phyloP scores from a whole-genome alignment of 2,113 vertebrate species.

The Gasterosteus nipponicus region DNA sequence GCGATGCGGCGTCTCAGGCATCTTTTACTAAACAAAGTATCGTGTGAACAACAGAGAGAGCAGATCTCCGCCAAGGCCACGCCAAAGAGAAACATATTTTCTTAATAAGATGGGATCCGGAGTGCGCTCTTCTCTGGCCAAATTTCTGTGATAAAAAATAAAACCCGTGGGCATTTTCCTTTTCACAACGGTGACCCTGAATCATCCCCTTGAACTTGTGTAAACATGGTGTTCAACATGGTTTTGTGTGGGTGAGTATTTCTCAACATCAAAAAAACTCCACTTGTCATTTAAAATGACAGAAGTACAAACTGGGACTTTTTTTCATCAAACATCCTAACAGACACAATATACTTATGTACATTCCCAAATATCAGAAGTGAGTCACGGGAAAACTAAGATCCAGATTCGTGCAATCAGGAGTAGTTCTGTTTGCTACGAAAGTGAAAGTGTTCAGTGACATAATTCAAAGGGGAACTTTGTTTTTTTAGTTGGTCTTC shows the following conservation, averaged over 20 bases:
- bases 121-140: background rate
- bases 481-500: background rate
- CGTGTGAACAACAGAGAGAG: background rate
- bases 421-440: background rate
- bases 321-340: background rate
- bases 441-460: conserved; percentile 44
- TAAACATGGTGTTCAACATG: background rate
- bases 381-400: too few species aligned
- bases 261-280: background rate
- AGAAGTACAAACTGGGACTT: background rate
- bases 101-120: background rate
- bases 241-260: background rate
- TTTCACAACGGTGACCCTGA: background rate
- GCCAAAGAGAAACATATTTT: background rate
- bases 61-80: background rate
- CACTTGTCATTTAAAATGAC: background rate
- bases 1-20: background rate
- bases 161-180: background rate
- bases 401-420: background rate
- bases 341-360: background rate
- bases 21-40: background rate
- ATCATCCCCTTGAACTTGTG: background rate
- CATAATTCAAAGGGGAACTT: background rate
- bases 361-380: background rate
- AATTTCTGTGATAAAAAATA: background rate